These are phyloP conservation scores for Luscinia luscinia DNA, from an alignment of 2,797 vertebrate species.

Conservation along the genomic window DNA sequence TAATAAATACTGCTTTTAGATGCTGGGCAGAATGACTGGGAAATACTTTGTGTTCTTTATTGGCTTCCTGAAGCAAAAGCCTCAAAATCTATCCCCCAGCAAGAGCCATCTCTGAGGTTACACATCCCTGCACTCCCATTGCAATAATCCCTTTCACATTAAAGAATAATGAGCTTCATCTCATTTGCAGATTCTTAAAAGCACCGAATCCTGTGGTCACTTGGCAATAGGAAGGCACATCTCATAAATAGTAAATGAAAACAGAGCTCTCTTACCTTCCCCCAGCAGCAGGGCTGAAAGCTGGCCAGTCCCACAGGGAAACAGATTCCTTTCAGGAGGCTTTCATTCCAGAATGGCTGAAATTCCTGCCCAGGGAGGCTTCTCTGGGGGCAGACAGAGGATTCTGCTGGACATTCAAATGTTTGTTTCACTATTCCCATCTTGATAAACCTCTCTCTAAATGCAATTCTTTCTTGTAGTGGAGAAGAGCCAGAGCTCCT, in stretches of 20 bases:
- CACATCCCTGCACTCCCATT: not conserved
- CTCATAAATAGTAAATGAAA: conserved; percentile 77
- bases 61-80: conserved; percentile 17
- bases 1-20: not conserved
- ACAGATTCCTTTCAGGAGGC: conserved; percentile 39
- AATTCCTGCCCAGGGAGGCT: not conserved
- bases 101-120: conserved; percentile 1
- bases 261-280: conserved; percentile 63
- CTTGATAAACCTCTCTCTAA: not conserved
- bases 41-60: not conserved
- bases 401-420: not conserved
- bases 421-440: not conserved
- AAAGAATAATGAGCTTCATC: conserved; percentile 75
- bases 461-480: not conserved
- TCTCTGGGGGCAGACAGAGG: not conserved
- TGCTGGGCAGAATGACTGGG: not conserved
- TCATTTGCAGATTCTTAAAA: conserved; percentile 72
- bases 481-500: not conserved
- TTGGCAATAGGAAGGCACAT: conserved; percentile 44
- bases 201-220: conserved; percentile 59
- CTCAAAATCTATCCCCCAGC: not conserved
- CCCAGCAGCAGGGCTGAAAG: conserved; percentile 45
- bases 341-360: conserved; percentile 13
- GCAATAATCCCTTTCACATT: conserved; percentile 65
- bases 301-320: conserved; percentile 56